Base-by-base conservation (phyloP, 2,797 vertebrate species). In the Chaunax sp. region DNA sequence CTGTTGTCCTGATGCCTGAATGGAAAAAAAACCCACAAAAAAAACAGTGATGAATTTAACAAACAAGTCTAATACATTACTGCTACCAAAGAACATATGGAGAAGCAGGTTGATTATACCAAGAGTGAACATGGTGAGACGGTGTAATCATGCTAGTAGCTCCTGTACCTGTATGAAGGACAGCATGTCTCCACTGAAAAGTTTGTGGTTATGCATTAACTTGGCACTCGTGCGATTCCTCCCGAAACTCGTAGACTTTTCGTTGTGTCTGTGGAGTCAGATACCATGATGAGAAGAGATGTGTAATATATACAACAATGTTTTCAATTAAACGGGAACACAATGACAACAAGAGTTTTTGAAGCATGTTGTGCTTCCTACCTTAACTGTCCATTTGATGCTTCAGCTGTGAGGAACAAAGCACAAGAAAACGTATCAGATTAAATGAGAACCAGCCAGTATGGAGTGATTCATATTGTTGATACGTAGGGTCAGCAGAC, bases 151-250 rank as follows among this genome's bases (percentile, higher is more conserved):
- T 22, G 18, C 8, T 35, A 40, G 38, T 6, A 40, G 38, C 38
- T 40, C 2, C 14, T 13, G 38, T 90, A 97, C 96, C 94, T 95
- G 78, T 68, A 96, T 93, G 79, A 95, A 96, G 53, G 94, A 93
- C 69, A 96, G 79, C 86, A 97, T 90, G 86, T 97, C 92, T 50
- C 90, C 93, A 59, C 51, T 92, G 62, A 97, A 97, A 70, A 95
- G 94, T 62, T 94, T 96, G 46, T 94, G 91, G 67, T 93, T 95
- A 82, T 94, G 92, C 43, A 83, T 64, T 69, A 91, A 92, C 80
- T 84, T 92, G 57, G 85, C 54, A 44, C 66, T 77, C 1, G 92
- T 91, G 13, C 75, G 82, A 75, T 88, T 92, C 38, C 78, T 93
- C 60, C 85, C 90, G 71, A 89, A 69, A 52, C 91, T 90, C 50